Conservation (phyloP, 2,888 invertebrate genomes). For the Agonum fuliginosum region DNA sequence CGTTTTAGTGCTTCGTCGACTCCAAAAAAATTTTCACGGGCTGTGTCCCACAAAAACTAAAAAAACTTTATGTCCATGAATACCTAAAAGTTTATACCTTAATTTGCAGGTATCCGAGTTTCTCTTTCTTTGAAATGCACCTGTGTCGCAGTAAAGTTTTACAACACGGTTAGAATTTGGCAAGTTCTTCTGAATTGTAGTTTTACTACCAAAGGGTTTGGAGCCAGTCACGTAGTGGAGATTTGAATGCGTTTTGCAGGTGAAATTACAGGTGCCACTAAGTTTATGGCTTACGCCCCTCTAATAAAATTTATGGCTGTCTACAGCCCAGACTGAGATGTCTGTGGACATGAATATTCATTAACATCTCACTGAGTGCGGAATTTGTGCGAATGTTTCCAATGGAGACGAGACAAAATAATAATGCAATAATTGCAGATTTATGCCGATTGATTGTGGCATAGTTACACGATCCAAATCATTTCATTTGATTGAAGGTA, state of each 20-base stretch:
- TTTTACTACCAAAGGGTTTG: constrained; percentile 15
- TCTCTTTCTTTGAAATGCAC: not conserved
- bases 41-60: not conserved
- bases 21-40: no score
- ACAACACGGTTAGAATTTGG: constrained; percentile 46
- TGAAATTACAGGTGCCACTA: constrained; percentile 51
- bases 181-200: constrained; percentile 21
- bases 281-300: constrained; percentile 33
- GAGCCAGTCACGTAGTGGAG: not conserved
- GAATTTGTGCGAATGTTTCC: not conserved
- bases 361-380: not conserved
- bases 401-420: no score
- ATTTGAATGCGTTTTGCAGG: constrained; percentile 47
- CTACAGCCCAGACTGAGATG: not conserved
- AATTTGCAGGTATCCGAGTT: constrained; percentile 27
- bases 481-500: no score
- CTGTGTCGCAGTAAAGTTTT: constrained; percentile 32
- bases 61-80: constrained; percentile 8
- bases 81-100: no score
- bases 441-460: no score
- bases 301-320: not conserved
- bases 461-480: no score
- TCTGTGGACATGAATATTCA: not conserved
- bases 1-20: no score
- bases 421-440: no score